Base-by-base conservation (phyloP, 2,797 vertebrate genomes). In the Falco berigora region DNA sequence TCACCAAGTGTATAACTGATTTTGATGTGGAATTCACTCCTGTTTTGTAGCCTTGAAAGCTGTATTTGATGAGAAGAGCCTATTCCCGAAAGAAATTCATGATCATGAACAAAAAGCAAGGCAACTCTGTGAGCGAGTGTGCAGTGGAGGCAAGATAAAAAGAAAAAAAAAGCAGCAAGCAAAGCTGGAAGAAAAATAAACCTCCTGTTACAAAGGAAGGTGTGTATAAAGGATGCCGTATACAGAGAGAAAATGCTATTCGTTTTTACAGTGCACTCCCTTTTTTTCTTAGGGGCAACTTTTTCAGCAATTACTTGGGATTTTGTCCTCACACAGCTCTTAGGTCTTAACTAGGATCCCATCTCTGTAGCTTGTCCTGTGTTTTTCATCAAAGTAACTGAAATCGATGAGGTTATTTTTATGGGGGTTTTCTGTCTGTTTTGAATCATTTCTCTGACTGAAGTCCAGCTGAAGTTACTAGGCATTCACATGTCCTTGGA, bases 21-120 rank as follows among this genome's bases (percentile, higher is more conserved):
- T 97, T 94, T 93, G 77, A 96, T 96, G 91, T 79, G 32, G 91
- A 91, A 95, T 96, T 96, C 94, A 61, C 94, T 90, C 71, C 89
- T 49, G 58, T 87, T 95, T 93, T 97, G 59, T 96, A 98, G 97
- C 95, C 78, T 88, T 98, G 97, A 98, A 98, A 98, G 97, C 96
- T 68, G 89, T 94, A 49, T 98, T 98, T 98, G 98, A 98, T 97
- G 98, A 98, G 96, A 98, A 95, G 93, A 98, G 95, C 76, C 96
- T 98, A 73, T 97, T 98, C 92, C 98, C 98, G 55, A 98, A 98
- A 98, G 98, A 98, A 96, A 97, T 98, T 92, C 92, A 98, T 75
- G 96, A 98, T 93, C 87, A 19, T 75, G 97, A 98, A 91, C 92
- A 85, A 97, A 97, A 96, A 97, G 63, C 12, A 18, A 98, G 97